Conservation (phyloP, 2,797 vertebrate genomes). For the Mallotus villosus region DNA sequence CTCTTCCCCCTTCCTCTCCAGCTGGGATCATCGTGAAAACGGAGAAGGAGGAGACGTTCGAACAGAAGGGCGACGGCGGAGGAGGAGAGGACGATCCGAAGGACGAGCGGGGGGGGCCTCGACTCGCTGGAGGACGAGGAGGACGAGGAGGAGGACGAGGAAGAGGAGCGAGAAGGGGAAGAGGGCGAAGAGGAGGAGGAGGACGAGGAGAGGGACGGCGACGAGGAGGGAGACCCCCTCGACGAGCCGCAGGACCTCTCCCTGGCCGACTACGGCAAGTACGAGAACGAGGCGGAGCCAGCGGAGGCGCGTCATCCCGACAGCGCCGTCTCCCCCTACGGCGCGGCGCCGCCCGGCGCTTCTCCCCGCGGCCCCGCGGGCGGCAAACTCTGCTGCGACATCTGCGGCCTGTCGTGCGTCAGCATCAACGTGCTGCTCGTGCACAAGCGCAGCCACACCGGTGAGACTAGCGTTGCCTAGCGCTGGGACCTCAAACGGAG, state of each 20-base stretch:
- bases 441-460: conserved; percentile 95
- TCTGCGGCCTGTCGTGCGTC: conserved; percentile 93
- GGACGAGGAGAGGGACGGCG: conserved; percentile 4
- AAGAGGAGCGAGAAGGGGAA: conserved; percentile 65
- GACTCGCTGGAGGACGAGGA: conserved; percentile 73
- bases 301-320: conserved; percentile 68
- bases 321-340: conserved; percentile 59
- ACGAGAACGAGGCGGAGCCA: conserved; percentile 66
- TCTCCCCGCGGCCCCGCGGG: conserved; percentile 41
- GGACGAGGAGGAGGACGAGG: conserved; percentile 62
- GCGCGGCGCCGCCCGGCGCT: conserved; percentile 55
- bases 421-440: conserved; percentile 96
- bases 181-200: conserved; percentile 70
- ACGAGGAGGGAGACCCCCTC: conserved; percentile 42
- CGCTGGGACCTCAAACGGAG: too few species aligned
- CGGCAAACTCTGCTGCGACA: conserved; percentile 90
- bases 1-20: conserved; percentile 29
- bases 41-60: conserved; percentile 36
- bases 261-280: conserved; percentile 77
- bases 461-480: conserved; percentile 71
- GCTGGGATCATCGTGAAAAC: conserved; percentile 50
- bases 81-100: conserved; percentile 70
- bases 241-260: conserved; percentile 76
- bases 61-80: conserved; percentile 44
- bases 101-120: conserved; percentile 69